Evolutionary conservation across 2,888 invertebrate genomes (phyloP).

Genomic region (Athalia rosae): DNA sequence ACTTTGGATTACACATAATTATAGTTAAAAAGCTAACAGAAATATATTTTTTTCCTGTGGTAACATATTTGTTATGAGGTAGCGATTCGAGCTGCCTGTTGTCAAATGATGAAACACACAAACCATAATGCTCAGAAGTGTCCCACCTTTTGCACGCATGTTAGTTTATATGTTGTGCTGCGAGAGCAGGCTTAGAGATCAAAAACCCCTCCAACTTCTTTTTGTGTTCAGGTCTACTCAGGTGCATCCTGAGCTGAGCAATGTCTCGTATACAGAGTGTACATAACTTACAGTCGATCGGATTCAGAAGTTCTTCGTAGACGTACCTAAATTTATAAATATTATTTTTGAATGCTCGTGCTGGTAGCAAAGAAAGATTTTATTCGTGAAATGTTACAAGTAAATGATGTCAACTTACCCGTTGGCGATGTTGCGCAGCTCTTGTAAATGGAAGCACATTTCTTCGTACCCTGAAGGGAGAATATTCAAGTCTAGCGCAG

Average conservation of each 20-base stretch:
- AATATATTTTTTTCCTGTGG: not conserved
- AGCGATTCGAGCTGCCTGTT: too few relatives aligned
- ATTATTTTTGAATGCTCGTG: not conserved
- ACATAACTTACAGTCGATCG: slow-evolving; percentile 75
- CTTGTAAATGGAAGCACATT: slow-evolving; percentile 72
- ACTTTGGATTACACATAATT: not conserved
- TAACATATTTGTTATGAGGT: too few relatives aligned
- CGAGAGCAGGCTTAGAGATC: too few relatives aligned
- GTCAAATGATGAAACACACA: too few relatives aligned
- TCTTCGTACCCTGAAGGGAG: slow-evolving; percentile 66
- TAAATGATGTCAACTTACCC: slow-evolving; percentile 70
- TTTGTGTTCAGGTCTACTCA: slow-evolving; percentile 74
- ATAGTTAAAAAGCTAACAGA: not conserved
- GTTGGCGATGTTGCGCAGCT: slow-evolving; percentile 72
- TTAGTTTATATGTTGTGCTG: not conserved
- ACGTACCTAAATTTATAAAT: slow-evolving; percentile 58
- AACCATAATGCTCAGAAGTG: too few relatives aligned
- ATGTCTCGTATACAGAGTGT: slow-evolving; percentile 70
- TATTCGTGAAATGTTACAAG: not conserved
- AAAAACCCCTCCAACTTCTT: slow-evolving; percentile 70
- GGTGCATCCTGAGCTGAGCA: slow-evolving; percentile 75
- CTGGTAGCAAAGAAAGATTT: not conserved
- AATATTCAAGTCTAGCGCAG: slow-evolving; percentile 74
- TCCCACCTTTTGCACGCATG: not conserved
- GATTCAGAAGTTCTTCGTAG: slow-evolving; percentile 52